Evolutionary conservation across 2,113 vertebrate genomes (phyloP), one percentile per base, ranked within the genome.

Genomic region (Bubo scandiacus): DNA sequence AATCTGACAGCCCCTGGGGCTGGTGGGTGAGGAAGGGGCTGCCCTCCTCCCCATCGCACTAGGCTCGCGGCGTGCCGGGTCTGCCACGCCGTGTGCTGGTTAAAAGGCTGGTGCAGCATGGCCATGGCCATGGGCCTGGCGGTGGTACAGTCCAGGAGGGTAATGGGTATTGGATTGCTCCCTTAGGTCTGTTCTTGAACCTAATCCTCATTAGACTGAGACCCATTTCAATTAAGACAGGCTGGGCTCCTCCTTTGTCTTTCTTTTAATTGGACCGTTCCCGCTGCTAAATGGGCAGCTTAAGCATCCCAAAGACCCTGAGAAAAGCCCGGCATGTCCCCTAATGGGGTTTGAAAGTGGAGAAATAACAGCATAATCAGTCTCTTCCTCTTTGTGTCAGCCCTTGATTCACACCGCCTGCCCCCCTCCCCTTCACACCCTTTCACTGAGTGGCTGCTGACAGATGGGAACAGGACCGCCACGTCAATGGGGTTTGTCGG

Each of bases 351-450:
- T 96, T 98, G 98, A 98, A 98, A 98, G 92, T 97, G 97, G 98
- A 94, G 96, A 97, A 96, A 98, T 98, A 98, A 98, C 97, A 98
- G 97, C 98, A 98, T 98, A 98, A 99, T 99, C 98, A 98, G 98
- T 96, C 98, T 98, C 93, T 96, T 96, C 96, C 94, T 97, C 93
- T 97, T 87, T 90, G 94, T 92, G 92, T 52, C 93, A 83, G 80
- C 80, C 82, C 95, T 22, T 80, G 90, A 81, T 88, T 93, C 95
- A 85, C 93, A 61, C 77, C 29, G 51, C 68, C 80, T 25, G 74
- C 98, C 97, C 97, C 97, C 97, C 96, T 97, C 78, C 92, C 94
- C 95, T 97, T 66, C 98, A 93, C 98, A 95, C 97, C 97, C 98
- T 98, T 97, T 98, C 98, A 98, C 97, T 92, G 95, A 95, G 97